Base-by-base conservation (phyloP, 1,140 invertebrate genomes). In the Ooceraea biroi region DNA sequence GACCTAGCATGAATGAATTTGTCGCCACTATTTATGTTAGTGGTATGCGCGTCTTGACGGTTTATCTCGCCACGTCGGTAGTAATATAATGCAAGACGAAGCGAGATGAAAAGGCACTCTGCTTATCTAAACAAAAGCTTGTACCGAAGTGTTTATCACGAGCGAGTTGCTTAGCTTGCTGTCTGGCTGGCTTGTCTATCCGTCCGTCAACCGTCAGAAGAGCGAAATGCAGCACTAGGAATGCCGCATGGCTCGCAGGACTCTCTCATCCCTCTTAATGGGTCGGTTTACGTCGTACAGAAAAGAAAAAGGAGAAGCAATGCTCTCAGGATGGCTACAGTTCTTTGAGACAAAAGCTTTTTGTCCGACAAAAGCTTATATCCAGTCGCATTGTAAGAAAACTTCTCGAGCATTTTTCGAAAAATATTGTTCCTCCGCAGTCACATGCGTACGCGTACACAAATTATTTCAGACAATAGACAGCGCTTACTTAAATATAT, bases 111-210 rank as follows among this genome's bases (percentile, higher is more conserved):
- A 36, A 85, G 85, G 85, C 73, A 71, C 77, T 88, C 69, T 76
- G 88, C 85, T 91, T 91, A 90, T 90, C 91, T 90, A 93, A 93
- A 93, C 89, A 92, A 92, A 90, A 90, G 46, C 57, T 65, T 86
- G 82, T 84, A 27, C 27, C 71, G 77, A 83, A 71, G 74, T 86
- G 88, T 91, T 92, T 92, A 93, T 91, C 90, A 84, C 83, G 25
- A 84, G 36, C 77, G 87, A 93, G 85, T 90, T 90, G 90, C 89
- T 90, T 90, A 87, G 85, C 85, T 89, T 84, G 90, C 90, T 80
- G 73, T 87, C 87, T 87, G 84, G 50, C 72, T 63, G 63, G 76
- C 76, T 36, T 36, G 36, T 36, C 36, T 68, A 44, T 22, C 80
- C 27, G 80, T 63, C 66, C 52, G 52, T 87, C 87, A 80, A 44